Percentiles rank a stretch among this genome's conserved stretches.
Conservation (phyloP, 2,113 vertebrate genomes). For the Camelus dromedarius region DNA sequence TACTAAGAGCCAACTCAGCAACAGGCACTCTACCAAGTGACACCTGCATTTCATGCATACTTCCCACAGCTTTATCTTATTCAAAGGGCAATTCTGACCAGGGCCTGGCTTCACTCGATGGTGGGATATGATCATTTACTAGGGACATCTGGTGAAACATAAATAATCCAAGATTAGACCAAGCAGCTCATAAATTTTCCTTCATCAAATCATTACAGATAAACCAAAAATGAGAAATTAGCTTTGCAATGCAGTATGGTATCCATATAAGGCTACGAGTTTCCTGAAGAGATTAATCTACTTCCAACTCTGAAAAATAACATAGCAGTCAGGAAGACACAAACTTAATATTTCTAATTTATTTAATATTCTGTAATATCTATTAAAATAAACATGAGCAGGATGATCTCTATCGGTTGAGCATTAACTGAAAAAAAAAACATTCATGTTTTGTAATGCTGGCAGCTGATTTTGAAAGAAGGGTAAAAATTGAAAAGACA, state of each 20-base stretch:
- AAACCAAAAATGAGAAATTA: neutral
- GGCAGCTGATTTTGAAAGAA: neutral
- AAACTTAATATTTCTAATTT: neutral
- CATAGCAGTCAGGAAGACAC: neutral
- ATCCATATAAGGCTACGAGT: neutral
- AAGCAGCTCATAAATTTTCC: constrained; percentile 23
- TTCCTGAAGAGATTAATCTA: constrained; percentile 6
- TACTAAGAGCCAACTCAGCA: neutral
- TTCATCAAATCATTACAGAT: neutral
- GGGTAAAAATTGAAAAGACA: neutral
- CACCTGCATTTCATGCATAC: neutral
- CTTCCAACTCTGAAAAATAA: neutral
- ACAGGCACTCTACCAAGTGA: neutral
- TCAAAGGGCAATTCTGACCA: neutral
- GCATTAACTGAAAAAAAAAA: neutral
- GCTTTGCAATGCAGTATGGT: neutral
- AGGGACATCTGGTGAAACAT: neutral
- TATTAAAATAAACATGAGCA: neutral
- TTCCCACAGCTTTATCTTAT: neutral
- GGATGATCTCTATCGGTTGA: neutral
- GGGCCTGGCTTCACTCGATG: neutral
- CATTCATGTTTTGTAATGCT: neutral
- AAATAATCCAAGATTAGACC: neutral
- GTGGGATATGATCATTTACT: neutral
- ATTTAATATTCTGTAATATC: neutral